phyloP scores from a whole-genome alignment of 2,888 invertebrate species.

The Melanotus villosus region DNA sequence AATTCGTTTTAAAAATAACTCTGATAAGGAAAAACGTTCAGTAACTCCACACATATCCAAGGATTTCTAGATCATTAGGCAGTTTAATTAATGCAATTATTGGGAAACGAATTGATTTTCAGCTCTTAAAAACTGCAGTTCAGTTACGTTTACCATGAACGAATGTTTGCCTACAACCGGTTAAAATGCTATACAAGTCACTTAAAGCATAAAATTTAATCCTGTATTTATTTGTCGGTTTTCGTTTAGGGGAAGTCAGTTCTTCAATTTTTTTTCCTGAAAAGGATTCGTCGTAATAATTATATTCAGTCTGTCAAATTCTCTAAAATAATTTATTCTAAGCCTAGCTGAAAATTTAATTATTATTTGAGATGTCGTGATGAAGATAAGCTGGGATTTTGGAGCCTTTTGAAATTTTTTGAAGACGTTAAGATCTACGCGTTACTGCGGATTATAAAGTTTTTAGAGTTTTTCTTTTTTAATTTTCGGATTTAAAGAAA shows the following conservation, averaged over 20 bases:
- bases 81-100: neutral
- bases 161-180: too few relatives aligned
- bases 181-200: too few relatives aligned
- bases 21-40: neutral
- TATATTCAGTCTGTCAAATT: neutral
- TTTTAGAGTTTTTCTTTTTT: too few relatives aligned
- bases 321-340: slow-evolving; percentile 4
- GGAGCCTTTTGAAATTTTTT: neutral
- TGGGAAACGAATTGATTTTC: slow-evolving; percentile 4
- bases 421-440: slow-evolving; percentile 2
- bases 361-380: neutral
- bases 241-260: neutral
- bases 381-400: slow-evolving; percentile 7
- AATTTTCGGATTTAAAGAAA: too few relatives aligned
- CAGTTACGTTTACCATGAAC: neutral
- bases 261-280: neutral
- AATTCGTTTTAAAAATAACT: too few relatives aligned
- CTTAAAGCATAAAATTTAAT: slow-evolving; percentile 3
- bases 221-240: neutral
- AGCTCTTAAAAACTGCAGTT: neutral
- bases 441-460: neutral
- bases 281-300: neutral
- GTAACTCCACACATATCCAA: slow-evolving; percentile 8
- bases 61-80: slow-evolving; percentile 17
- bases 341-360: slow-evolving; percentile 7